Evolutionary conservation across 2,888 invertebrate genomes (phyloP), one percentile per base, ranked within the genome.

Genomic region (Aporophyla nigra): DNA sequence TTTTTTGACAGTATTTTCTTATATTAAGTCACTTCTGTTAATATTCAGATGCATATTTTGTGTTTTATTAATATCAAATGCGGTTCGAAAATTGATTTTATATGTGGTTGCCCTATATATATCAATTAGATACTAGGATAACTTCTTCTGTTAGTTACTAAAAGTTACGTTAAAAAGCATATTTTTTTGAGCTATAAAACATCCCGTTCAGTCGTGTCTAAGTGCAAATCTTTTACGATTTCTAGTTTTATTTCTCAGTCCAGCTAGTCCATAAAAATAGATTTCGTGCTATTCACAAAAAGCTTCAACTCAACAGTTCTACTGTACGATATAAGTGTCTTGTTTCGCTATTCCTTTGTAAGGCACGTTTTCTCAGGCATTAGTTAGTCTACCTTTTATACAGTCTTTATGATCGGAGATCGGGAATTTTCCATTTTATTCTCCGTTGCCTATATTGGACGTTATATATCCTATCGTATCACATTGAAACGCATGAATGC

Each of bases 401-500:
- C 71, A 40, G 16, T 24, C 65, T 80, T 66, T 67, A 74, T 66
- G 71, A 76, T 70, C 66, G 58, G 51, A 77, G 16, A 54, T 77
- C 65, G 61, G 40, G 53, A 74, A 65, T 49, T 84, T 68, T 74
- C 27, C 68, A 58, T 76, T 66, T 71, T 75, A 76, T 79, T 74
- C 65, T 56, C 54, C 33, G 66, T 63, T 75, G 63, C 62, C n/a
- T 78, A 56, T 81, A 78, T 59, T 56, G 43, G 54, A 71, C 40
- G 71, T 69, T 33, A 71, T 63, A 70, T 33, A 75, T 58, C 49
- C 54, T 71, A 70, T 78, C 74, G 76, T 85, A 82, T 85, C 80
- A 84, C 78, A 86, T 83, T 87, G 82, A 82, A 78, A 81, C 86
- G 84, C 74, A 82, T 84, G 86, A 84, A 76, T 83, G 79, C 70